phyloP scores from a whole-genome alignment of 1,140 invertebrate genomes.

The Temnothorax longispinosus region DNA sequence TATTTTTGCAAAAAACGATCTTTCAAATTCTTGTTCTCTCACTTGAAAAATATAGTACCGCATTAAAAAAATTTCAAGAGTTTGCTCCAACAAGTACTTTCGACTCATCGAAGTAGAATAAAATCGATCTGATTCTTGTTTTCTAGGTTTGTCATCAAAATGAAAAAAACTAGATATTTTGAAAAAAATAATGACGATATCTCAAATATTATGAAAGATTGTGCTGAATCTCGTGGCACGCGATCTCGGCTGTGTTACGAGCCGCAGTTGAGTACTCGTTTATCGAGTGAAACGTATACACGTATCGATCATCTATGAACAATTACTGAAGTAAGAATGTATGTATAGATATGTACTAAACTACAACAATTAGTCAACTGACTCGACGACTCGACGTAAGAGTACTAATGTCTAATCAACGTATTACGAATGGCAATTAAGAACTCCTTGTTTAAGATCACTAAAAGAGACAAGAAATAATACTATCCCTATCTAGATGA shows the following conservation, averaged over 20 bases:
- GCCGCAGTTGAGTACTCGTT: slow-evolving; percentile 60
- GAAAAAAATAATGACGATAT: neutral
- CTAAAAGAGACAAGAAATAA: slow-evolving; percentile 69
- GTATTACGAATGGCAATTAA: slow-evolving; percentile 74
- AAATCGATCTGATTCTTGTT: neutral
- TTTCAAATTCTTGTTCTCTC: neutral
- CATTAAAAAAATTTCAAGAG: slow-evolving; percentile 12
- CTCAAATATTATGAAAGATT: neutral
- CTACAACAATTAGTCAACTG: slow-evolving; percentile 75
- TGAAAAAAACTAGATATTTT: neutral
- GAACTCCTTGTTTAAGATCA: slow-evolving; percentile 52
- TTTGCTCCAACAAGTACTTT: neutral
- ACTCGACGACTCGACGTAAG: slow-evolving; percentile 65
- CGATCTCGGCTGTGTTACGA: slow-evolving; percentile 60
- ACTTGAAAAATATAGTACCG: neutral
- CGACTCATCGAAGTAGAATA: neutral
- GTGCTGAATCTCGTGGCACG: slow-evolving; percentile 46
- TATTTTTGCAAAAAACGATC: neutral
- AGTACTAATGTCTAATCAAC: slow-evolving; percentile 74
- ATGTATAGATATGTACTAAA: slow-evolving; percentile 65
- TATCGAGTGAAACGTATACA: slow-evolving; percentile 60
- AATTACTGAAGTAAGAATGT: slow-evolving; percentile 66
- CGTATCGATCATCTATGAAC: slow-evolving; percentile 74
- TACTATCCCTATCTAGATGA: slow-evolving; percentile 71
- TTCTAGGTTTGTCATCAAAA: neutral